Evolutionary conservation across 37 sponge, comb jelly and placozoan species (phyloP).

Genomic region (Ephydatia muelleri): DNA sequence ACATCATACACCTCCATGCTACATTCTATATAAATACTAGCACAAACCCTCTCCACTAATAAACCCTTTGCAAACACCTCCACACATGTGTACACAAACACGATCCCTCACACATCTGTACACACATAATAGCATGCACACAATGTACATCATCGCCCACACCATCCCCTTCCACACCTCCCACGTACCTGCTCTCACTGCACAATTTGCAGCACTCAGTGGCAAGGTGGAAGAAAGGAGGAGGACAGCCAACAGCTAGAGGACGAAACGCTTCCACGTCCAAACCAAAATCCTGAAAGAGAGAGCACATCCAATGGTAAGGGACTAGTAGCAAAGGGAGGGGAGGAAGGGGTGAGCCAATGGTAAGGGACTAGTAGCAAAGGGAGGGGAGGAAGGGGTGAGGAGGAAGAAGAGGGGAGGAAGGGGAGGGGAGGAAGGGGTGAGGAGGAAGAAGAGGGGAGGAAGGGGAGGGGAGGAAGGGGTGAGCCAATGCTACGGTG

Average conservation of each 20-base stretch:
- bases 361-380: too few species aligned
- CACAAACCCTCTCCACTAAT: too few species aligned
- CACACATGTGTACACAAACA: neutral
- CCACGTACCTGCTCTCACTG: constrained; percentile 62
- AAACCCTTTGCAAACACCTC: too few species aligned
- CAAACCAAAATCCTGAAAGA: constrained; percentile 68
- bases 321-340: too few species aligned
- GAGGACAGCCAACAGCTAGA: constrained; percentile 65
- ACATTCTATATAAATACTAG: too few species aligned
- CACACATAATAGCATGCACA: neutral
- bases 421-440: neutral
- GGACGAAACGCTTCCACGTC: constrained; percentile 48
- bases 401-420: neutral
- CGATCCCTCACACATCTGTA: too few species aligned
- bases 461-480: neutral
- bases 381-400: neutral
- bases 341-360: too few species aligned
- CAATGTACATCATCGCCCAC: neutral
- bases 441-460: neutral
- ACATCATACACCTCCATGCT: too few species aligned
- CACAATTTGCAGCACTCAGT: constrained; percentile 51
- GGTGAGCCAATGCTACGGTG: neutral
- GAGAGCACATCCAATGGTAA: too few species aligned
- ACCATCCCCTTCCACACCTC: too few species aligned
- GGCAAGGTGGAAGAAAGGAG: constrained; percentile 67